Conservation (phyloP, 2,113 vertebrate species). For the Oncorhynchus nerka region DNA sequence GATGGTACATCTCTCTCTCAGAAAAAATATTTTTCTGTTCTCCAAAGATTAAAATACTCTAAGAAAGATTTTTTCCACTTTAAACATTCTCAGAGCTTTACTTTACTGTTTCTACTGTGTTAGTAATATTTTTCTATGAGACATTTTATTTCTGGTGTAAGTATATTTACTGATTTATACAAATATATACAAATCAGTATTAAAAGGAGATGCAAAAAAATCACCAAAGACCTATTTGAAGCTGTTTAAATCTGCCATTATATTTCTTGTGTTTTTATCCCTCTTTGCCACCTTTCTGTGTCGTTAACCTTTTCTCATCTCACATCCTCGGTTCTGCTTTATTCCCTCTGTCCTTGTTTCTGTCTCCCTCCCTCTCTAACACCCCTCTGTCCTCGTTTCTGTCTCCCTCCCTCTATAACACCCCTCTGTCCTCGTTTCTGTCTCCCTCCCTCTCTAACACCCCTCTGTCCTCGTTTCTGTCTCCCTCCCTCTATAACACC, state of each 20-base stretch:
- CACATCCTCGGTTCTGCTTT: slow-evolving; percentile 18
- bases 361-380: slow-evolving; percentile 41
- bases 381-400: background rate
- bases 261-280: background rate
- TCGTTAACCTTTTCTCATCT: slow-evolving; percentile 12
- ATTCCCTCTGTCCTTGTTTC: slow-evolving; percentile 32
- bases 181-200: no score
- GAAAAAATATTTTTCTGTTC: slow-evolving; percentile 28
- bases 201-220: no score
- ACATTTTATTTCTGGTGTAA: background rate
- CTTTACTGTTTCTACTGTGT: background rate
- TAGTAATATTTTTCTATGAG: background rate
- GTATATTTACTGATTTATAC: background rate
- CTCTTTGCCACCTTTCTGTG: slow-evolving; percentile 9
- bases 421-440: background rate
- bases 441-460: slow-evolving; percentile 31
- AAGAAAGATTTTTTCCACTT: slow-evolving; percentile 46
- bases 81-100: background rate
- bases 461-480: background rate
- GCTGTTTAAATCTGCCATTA: background rate
- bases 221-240: background rate
- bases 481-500: slow-evolving; percentile 48
- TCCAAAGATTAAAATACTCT: slow-evolving; percentile 43
- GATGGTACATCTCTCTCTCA: slow-evolving; percentile 40
- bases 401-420: no score